phyloP scores from a whole-genome alignment of 1,140 invertebrate genomes.

The Drosophila kurseongensis region DNA sequence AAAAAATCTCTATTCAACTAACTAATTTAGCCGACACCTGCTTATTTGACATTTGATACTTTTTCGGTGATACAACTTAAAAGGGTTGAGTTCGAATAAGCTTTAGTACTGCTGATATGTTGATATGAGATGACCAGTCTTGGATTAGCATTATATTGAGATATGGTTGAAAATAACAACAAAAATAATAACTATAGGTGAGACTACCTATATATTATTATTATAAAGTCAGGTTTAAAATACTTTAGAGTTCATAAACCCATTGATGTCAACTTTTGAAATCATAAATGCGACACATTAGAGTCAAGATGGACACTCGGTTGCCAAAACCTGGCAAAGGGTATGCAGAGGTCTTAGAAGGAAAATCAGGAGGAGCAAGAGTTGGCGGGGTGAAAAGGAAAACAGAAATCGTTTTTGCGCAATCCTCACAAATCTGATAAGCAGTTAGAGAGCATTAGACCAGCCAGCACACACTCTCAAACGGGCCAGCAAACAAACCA shows the following conservation, averaged over 20 bases:
- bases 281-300: not conserved
- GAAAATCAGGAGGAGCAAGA: conserved; percentile 11
- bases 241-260: not conserved
- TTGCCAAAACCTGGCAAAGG: conserved; percentile 7
- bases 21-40: conserved; percentile 24
- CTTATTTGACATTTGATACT: conserved; percentile 26
- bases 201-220: no score
- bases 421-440: conserved; percentile 78
- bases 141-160: not conserved
- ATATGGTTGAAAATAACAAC: no score
- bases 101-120: not conserved
- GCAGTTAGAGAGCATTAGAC: conserved; percentile 77
- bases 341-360: conserved; percentile 23
- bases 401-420: conserved; percentile 74
- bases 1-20: conserved; percentile 6
- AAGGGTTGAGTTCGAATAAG: not conserved
- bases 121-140: not conserved
- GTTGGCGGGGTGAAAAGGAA: conserved; percentile 22
- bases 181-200: no score
- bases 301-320: no score
- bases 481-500: conserved; percentile 19
- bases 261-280: not conserved
- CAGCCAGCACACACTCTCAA: conserved; percentile 49
- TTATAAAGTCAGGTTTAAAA: no score
- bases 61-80: conserved; percentile 6